Evolutionary conservation across 1,140 invertebrate genomes (phyloP).

Genomic region (Nasonia giraulti): DNA sequence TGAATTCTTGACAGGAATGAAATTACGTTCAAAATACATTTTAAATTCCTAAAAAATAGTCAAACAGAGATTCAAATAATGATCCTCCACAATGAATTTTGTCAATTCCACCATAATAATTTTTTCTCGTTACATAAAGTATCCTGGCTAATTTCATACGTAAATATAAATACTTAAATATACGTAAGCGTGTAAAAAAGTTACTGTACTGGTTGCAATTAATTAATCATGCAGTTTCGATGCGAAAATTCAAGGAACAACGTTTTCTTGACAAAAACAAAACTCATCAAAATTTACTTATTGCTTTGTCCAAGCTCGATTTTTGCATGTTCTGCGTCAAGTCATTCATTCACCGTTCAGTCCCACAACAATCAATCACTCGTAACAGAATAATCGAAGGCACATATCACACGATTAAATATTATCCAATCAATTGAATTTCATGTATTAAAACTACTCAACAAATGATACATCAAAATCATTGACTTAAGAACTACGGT

Average conservation of each 20-base stretch:
- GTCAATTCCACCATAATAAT: slow-evolving; percentile 27
- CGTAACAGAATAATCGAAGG: slow-evolving; percentile 49
- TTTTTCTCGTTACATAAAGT: slow-evolving; percentile 27
- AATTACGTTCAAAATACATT: too few species aligned
- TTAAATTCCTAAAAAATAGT: too few species aligned
- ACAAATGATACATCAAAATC: slow-evolving; percentile 4
- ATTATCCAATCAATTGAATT: slow-evolving; percentile 36
- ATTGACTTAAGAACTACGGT: neutral
- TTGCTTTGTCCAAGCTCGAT: neutral
- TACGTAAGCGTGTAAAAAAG: neutral
- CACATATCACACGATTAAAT: slow-evolving; percentile 51
- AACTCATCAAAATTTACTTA: neutral
- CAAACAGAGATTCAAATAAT: too few species aligned
- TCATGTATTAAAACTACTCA: slow-evolving; percentile 26
- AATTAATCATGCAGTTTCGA: neutral
- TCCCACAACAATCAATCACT: slow-evolving; percentile 1
- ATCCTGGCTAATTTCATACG: slow-evolving; percentile 1
- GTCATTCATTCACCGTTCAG: slow-evolving; percentile 3
- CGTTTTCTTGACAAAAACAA: neutral
- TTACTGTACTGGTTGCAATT: neutral
- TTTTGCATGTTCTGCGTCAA: neutral
- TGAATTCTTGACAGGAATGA: neutral
- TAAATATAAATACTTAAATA: neutral
- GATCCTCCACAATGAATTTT: neutral
- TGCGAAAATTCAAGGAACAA: neutral